Base-by-base conservation (phyloP, 1,140 invertebrate genomes). In the Adoxophyes honmai region DNA sequence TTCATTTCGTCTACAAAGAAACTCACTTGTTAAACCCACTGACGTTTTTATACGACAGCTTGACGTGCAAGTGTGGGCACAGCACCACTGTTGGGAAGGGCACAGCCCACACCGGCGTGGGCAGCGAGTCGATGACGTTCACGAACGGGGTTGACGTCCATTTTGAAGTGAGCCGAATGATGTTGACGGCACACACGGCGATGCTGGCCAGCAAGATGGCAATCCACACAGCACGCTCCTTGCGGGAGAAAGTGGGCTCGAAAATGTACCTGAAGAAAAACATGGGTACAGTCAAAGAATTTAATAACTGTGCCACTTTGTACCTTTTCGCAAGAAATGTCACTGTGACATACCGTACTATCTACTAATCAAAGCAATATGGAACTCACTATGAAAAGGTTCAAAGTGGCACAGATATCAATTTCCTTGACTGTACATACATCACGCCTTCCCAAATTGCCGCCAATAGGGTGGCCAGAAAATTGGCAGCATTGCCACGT, bases 51-150 rank as follows among this genome's bases (percentile, higher is more conserved):
- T 66, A 74, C 0, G 86, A 88, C 38, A 63, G 48, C 60, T 89
- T 86, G 0, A 89, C 68, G 13, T 83, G 80, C 34, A 84, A 64
- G 59, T 89, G 84, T 4, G 88, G 88, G 44, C 88, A 90, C 1
- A 90, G 52, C 0, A 88, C 75, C 0, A 90, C 82, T 2, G 68
- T 81, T 0, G 88, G 88, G 44, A 90, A 90, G 0, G 88, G 88
- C 0, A 90, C 74, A n/a, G 87, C 84, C 78, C 84, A 90, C 4
- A 89, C 76, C 0, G 88, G 86, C 0, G 86, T 86, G 0, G 81
- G 85, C 38, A 81, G 44, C 0, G 86, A 84, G 59, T 89, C 86
- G 1, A 90, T 79, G 3, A 90, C 84, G 33, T 89, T 81, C 39
- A 83, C 85, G 59, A 89, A 89, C 0, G 88, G 84, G 0, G 79